A percentile compares a stretch with the other conserved stretches of the same genome.
These are phyloP conservation scores for Ferdinandea cuprea DNA, from an alignment of 2,888 invertebrate species.

Conservation along the genomic window DNA sequence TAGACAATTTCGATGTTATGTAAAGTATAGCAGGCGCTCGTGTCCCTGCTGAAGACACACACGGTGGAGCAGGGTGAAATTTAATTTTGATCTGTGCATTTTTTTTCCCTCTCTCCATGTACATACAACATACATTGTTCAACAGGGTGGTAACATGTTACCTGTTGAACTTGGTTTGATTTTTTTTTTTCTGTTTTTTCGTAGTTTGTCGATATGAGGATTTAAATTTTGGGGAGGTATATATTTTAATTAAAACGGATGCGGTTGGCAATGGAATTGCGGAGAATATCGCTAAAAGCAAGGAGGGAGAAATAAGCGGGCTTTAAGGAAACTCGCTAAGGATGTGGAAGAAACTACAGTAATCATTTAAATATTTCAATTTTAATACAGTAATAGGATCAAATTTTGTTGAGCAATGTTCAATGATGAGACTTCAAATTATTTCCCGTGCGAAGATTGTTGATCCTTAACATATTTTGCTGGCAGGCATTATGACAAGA, in stretches of 20 bases:
- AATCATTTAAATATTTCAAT: no score
- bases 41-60: neutral
- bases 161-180: constrained; percentile 43
- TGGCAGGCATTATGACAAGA: no score
- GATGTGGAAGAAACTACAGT: no score
- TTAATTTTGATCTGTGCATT: constrained; percentile 71
- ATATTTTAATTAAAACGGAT: constrained; percentile 57
- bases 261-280: constrained; percentile 21
- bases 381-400: no score
- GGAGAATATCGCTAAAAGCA: neutral
- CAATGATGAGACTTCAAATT: no score
- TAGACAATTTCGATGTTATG: constrained; percentile 58
- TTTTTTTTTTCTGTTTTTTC: neutral
- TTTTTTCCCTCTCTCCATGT: neutral
- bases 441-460: no score
- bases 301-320: no score
- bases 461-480: no score
- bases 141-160: constrained; percentile 44
- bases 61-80: constrained; percentile 38
- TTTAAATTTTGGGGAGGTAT: constrained; percentile 41
- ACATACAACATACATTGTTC: constrained; percentile 9
- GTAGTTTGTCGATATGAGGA: constrained; percentile 43
- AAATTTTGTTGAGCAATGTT: no score
- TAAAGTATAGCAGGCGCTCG: neutral
- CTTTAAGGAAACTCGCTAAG: no score